Evolutionary conservation across 1,140 invertebrate genomes (phyloP).

Genomic region (Gonatopus flavifemur): DNA sequence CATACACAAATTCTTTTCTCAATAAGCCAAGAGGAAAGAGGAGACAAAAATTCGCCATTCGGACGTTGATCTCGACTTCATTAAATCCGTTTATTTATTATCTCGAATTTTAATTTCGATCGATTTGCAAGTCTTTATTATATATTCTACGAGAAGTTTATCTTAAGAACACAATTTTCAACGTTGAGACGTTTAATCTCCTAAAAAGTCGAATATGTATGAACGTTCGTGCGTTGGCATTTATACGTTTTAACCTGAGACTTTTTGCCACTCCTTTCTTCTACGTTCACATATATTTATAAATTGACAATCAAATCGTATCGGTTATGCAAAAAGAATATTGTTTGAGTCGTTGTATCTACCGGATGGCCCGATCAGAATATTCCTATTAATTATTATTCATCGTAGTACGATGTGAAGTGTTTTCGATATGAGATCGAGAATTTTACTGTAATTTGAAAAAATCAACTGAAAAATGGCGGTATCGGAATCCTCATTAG

Average conservation of each 20-base stretch:
- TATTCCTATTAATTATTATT: too few species aligned
- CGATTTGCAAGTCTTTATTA: background rate
- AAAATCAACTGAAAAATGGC: background rate
- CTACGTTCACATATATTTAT: background rate
- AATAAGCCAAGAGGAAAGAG: too few species aligned
- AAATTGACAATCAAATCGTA: background rate
- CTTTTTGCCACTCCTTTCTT: too few species aligned
- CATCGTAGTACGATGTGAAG: too few species aligned
- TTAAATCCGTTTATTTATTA: background rate
- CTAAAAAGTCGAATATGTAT: constrained; percentile 1
- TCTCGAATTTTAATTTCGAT: constrained; percentile 11
- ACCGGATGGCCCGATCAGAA: too few species aligned
- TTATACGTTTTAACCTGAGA: too few species aligned
- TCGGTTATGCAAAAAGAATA: background rate
- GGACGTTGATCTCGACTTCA: constrained; percentile 10
- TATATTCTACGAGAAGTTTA: background rate
- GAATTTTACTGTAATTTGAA: too few species aligned
- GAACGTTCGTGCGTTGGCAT: too few species aligned
- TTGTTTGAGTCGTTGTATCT: too few species aligned
- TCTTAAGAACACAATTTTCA: background rate
- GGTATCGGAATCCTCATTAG: background rate
- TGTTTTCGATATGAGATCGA: too few species aligned
- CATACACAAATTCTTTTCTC: background rate
- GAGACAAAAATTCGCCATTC: background rate
- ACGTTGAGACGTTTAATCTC: background rate